Base-by-base conservation (phyloP, 1,140 invertebrate species). In the Ceratitis capitata region DNA sequence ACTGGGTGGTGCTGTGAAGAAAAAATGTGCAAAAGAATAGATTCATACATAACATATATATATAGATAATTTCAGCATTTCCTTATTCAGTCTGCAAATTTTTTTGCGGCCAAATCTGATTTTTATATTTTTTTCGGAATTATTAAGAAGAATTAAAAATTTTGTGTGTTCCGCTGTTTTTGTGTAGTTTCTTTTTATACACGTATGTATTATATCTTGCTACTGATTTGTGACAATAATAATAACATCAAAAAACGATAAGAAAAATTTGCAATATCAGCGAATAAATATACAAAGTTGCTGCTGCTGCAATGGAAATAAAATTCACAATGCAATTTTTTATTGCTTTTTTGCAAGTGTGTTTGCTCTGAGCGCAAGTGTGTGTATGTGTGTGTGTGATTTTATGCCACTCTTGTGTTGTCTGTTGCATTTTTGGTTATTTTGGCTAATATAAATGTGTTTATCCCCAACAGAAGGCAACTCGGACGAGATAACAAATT, bases 201-300 rank as follows among this genome's bases (percentile, higher is more conserved):
- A 10, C 69, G 69, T 3, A 19, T n/a, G n/a, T n/a, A n/a, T n/a
- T n/a, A n/a, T 78, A 45, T 69, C 29, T 69, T 39, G 69, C 23
- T n/a, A 10, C 1, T 78, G n/a, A 45, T 39, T 42, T 78, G 69
- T 26, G n/a, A 23, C n/a, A 45, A 7, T 45, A 78, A 23, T 9
- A 78, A 78, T 45, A 78, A 78, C 35, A 78, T 26, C 56, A 61
- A 61, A 61, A 56, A 56, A n/a, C n/a, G 19, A 56, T n/a, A 16
- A 16, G 14, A 74, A 61, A 64, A 78, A 78, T 26, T 45, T 10
- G 39, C 69, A 45, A 45, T 16, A 47, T 78, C 69, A 47, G 69
- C 69, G 39, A 23, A 78, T n/a, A n/a, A 78, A 78, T 23, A 19
- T 29, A 47, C 35, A 26, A 74, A 74, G 69, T 45, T 78, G 69